Evolutionary conservation across 1,140 invertebrate species (phyloP).

Genomic region (Achatina immaculata): DNA sequence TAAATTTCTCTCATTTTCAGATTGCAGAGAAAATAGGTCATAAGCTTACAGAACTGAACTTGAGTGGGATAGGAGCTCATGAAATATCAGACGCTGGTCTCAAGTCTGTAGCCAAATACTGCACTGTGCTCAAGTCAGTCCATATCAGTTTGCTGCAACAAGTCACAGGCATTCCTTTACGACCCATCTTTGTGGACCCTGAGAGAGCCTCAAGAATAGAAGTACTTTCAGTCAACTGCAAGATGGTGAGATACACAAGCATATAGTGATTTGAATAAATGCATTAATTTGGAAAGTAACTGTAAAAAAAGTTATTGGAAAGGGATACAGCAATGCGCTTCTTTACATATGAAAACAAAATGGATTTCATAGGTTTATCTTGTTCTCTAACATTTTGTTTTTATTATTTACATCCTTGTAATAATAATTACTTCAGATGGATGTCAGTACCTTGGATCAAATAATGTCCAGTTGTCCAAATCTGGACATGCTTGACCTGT

Average conservation of each 20-base stretch:
- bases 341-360: too few species aligned
- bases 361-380: too few species aligned
- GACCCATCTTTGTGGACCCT: conserved; percentile 55
- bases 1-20: conserved; percentile 44
- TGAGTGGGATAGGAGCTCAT: conserved; percentile 55
- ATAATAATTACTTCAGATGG: conserved; percentile 47
- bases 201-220: conserved; percentile 50
- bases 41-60: conserved; percentile 52
- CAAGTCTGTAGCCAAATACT: conserved; percentile 54
- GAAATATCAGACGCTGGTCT: conserved; percentile 59
- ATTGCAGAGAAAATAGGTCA: conserved; percentile 57
- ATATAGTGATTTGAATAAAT: background rate
- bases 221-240: conserved; percentile 55
- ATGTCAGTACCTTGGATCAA: conserved; percentile 48
- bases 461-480: conserved; percentile 55
- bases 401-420: too few species aligned
- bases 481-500: conserved; percentile 59
- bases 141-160: conserved; percentile 56
- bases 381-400: too few species aligned
- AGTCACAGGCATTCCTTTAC: conserved; percentile 52
- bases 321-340: too few species aligned
- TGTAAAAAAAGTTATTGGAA: too few species aligned
- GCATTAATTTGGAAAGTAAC: too few species aligned
- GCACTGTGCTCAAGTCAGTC: conserved; percentile 52
- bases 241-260: conserved; percentile 47